Evolutionary conservation across 2,113 vertebrate species (phyloP).

Genomic region (Esox niger): DNA sequence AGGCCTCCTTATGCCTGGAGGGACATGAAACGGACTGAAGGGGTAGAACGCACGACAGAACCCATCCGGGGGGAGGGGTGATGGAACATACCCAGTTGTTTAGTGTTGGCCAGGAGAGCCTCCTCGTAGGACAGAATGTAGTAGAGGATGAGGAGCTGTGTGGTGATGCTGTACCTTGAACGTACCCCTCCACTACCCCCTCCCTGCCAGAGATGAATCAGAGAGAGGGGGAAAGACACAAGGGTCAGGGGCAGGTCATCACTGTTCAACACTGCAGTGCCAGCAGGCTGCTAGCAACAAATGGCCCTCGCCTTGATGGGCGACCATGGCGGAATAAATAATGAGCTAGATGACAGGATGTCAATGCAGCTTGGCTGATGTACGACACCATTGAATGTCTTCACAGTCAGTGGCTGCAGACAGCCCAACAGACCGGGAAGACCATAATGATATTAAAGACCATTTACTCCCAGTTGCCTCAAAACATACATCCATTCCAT

Average conservation of each 20-base stretch:
- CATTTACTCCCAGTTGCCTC: background rate
- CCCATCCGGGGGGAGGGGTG: background rate
- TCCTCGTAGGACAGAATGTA: conserved; percentile 96
- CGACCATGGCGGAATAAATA: background rate
- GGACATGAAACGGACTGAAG: background rate
- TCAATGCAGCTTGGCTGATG: conserved; percentile 8
- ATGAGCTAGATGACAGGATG: background rate
- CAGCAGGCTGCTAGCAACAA: background rate
- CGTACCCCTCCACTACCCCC: conserved; percentile 68
- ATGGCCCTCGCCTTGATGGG: conserved; percentile 2
- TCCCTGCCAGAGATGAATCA: conserved; percentile 61
- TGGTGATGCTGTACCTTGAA: conserved; percentile 87
- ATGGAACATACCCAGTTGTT: conserved; percentile 82
- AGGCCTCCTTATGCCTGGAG: conserved; percentile 59
- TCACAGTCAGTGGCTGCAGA: conserved; percentile 8
- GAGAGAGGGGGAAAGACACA: background rate
- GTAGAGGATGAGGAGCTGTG: conserved; percentile 92
- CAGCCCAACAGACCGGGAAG: background rate
- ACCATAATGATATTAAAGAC: conserved; percentile 4
- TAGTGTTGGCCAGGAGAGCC: conserved; percentile 90
- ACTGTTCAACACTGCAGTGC: background rate
- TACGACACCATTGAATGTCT: conserved; percentile 14
- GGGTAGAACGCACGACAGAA: background rate
- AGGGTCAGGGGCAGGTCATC: conserved; percentile 16
- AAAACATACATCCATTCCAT: background rate